phyloP scores from a whole-genome alignment of 2,888 invertebrate species.

The Anaspis maculata region DNA sequence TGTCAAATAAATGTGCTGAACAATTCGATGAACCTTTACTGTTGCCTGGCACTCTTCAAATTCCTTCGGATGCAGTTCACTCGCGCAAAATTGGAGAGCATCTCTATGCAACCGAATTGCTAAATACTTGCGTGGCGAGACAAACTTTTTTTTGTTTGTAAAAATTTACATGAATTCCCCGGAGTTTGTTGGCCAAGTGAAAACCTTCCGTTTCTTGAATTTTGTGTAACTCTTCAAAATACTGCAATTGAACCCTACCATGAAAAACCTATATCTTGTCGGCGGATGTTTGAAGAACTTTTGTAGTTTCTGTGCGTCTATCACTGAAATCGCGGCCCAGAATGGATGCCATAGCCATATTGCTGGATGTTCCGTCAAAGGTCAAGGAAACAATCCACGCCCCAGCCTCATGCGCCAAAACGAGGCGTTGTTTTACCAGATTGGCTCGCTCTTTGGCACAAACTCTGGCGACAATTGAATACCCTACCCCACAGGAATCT shows the following conservation, averaged over 20 bases:
- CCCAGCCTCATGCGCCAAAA: constrained; percentile 3
- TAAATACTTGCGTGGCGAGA: constrained; percentile 2
- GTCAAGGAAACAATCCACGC: constrained; percentile 8
- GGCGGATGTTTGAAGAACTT: constrained; percentile 6
- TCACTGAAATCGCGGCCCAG: constrained; percentile 1
- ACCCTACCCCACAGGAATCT: constrained; percentile 17
- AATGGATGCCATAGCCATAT: constrained; percentile 5
- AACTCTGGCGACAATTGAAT: constrained; percentile 18
- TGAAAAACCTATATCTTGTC: constrained; percentile 5
- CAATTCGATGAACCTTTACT: constrained; percentile 5
- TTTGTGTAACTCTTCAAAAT: constrained; percentile 7
- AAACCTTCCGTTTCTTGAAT: constrained; percentile 10
- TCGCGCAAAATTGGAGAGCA: constrained; percentile 1
- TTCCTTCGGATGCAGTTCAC: constrained; percentile 2
- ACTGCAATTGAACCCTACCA: constrained; percentile 8
- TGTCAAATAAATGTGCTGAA: constrained; percentile 5
- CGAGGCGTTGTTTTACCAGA: constrained; percentile 9
- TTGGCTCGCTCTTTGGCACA: constrained; percentile 11
- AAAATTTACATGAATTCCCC: constrained; percentile 8
- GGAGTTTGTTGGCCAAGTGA: constrained; percentile 10
- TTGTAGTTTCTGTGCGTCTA: neutral
- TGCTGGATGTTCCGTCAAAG: constrained; percentile 9
- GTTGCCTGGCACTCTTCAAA: constrained; percentile 1
- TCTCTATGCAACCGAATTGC: constrained; percentile 5
- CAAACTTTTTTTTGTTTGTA: constrained; percentile 9